A percentile compares a stretch with the other conserved stretches of the same genome.
phyloP scores from a whole-genome alignment of 2,888 invertebrate genomes.

The Andrena dorsata region DNA sequence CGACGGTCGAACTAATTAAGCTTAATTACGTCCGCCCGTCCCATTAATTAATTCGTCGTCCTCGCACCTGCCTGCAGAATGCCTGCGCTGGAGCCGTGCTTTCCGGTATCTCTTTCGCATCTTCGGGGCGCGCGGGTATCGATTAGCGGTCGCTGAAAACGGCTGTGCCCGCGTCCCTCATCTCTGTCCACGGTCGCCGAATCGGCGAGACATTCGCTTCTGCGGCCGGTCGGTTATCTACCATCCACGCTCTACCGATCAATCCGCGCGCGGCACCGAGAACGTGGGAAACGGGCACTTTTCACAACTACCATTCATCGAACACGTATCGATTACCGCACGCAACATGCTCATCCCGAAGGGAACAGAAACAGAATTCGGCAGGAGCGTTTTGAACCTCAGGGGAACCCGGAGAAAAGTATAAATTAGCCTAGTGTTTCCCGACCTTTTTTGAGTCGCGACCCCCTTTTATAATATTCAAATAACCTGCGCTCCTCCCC shows the following conservation, averaged over 20 bases:
- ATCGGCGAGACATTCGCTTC: slow-evolving; percentile 2
- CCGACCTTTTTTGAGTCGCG: too few relatives aligned
- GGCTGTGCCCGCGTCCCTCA: not conserved
- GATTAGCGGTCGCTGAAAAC: slow-evolving; percentile 3
- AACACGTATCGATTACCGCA: too few relatives aligned
- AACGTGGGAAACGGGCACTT: not conserved
- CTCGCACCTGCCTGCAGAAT: slow-evolving; percentile 59
- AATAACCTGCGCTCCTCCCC: too few relatives aligned
- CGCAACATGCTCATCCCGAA: too few relatives aligned
- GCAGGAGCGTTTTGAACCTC: too few relatives aligned
- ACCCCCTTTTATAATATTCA: too few relatives aligned
- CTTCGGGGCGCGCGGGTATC: not conserved
- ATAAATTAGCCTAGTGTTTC: too few relatives aligned
- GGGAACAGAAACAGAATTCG: too few relatives aligned
- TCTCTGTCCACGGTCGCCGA: not conserved
- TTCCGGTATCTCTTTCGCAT: not conserved
- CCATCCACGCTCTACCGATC: not conserved
- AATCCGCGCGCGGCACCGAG: not conserved
- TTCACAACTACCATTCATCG: too few relatives aligned
- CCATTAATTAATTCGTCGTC: slow-evolving; percentile 73
- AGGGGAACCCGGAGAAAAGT: too few relatives aligned
- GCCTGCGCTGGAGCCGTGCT: not conserved
- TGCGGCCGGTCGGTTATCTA: not conserved
- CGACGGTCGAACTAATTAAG: slow-evolving; percentile 82
- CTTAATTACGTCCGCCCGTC: slow-evolving; percentile 87